A percentile compares a stretch with the other conserved stretches of the same genome.
These are phyloP conservation scores for Microtus pennsylvanicus DNA, from an alignment of 2,113 vertebrate genomes.

Conservation along the genomic window DNA sequence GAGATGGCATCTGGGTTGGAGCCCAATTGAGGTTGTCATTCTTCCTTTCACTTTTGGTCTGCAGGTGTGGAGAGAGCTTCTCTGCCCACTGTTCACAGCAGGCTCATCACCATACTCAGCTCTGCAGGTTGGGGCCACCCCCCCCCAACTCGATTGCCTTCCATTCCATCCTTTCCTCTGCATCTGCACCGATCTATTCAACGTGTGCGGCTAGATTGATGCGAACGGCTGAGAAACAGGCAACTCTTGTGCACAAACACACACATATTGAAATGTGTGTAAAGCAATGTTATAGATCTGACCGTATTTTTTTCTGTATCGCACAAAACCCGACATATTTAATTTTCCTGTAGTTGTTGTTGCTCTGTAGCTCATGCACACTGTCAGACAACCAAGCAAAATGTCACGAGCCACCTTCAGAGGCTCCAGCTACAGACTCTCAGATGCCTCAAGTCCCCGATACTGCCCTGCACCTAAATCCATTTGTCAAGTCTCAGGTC, in stretches of 20 bases:
- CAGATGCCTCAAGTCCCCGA: not conserved
- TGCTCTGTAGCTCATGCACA: not conserved
- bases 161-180: accelerated
- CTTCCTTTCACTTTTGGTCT: not conserved
- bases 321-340: not conserved
- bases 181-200: not conserved
- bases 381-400: accelerated
- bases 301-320: too few relatives aligned
- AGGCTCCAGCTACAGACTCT: accelerated
- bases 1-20: not conserved
- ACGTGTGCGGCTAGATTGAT: accelerated
- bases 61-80: not conserved
- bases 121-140: not conserved
- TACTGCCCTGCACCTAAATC: accelerated
- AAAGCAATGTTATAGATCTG: not conserved
- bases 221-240: accelerated
- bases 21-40: accelerated
- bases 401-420: accelerated
- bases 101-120: accelerated
- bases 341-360: not conserved
- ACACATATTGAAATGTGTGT: not conserved
- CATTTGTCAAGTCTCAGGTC: not conserved
- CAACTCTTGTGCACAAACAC: not conserved
- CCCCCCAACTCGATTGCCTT: accelerated
- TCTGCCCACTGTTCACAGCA: accelerated